These are phyloP conservation scores for Cydia amplana DNA, from an alignment of 1,140 invertebrate species.

Conservation along the genomic window DNA sequence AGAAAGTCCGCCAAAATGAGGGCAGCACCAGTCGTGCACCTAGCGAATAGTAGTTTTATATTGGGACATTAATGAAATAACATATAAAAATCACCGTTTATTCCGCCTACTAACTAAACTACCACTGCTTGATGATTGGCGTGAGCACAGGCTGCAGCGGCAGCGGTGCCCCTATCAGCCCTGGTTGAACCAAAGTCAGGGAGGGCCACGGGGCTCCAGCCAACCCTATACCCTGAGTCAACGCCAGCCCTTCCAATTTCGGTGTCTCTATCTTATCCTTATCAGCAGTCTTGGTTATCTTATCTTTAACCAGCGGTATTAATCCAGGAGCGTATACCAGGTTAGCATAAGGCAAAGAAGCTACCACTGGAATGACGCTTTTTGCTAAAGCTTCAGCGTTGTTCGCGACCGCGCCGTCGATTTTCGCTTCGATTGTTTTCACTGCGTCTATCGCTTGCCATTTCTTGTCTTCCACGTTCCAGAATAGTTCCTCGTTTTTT, in stretches of 20 bases:
- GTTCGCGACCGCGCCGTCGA: constrained; percentile 50
- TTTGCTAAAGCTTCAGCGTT: constrained; percentile 42
- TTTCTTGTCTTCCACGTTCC: constrained; percentile 59
- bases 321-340: constrained; percentile 38
- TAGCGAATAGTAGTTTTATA: too few species aligned
- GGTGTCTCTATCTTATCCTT: constrained; percentile 36
- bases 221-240: constrained; percentile 1
- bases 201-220: constrained; percentile 15
- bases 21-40: too few species aligned
- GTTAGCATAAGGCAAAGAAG: constrained; percentile 35
- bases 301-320: constrained; percentile 6
- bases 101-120: constrained; percentile 35
- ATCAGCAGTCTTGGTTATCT: constrained; percentile 41
- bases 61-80: background rate
- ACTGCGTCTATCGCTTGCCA: constrained; percentile 56
- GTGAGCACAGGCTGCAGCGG: constrained; percentile 36
- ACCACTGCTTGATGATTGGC: constrained; percentile 42
- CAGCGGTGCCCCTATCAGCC: constrained; percentile 36
- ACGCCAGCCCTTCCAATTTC: constrained; percentile 32
- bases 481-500: constrained; percentile 47
- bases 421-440: constrained; percentile 51
- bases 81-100: constrained; percentile 26
- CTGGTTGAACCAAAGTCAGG: constrained; percentile 39
- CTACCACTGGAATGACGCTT: constrained; percentile 30
- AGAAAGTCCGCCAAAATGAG: too few species aligned